Evolutionary conservation across 1,140 invertebrate species (phyloP), one percentile per base, ranked within the genome.

Genomic region (Drosophila aff.): DNA sequence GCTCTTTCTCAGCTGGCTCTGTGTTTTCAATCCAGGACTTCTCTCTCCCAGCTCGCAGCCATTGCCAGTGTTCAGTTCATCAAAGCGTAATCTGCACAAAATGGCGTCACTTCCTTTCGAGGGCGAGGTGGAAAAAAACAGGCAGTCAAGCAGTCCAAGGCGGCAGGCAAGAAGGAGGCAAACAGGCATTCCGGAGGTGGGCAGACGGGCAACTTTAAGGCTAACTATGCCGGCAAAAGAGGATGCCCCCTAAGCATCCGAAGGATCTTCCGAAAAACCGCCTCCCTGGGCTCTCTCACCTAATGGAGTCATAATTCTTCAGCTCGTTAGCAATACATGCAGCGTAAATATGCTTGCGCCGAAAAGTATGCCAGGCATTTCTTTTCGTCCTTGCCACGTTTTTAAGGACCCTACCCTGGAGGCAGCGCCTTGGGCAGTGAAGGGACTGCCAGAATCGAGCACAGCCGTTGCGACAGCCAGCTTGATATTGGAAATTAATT

Each of bases 271-370:
- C 43, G n/a, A 28, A 31, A 43, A 63, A 18, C 26, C 36, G 26
- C 41, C 52, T 28, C 50, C 55, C 44, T 44, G 28, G 38, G 53
- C 53, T 36, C 53, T 57, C 81, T 43, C 55, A 61, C 50, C 76
- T 87, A 87, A 89, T 89, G 84, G 84, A 90, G 85, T 89, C 84
- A 89, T 89, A 89, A 89, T 89, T 89, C 85, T 89, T 89, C 84
- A 74, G 84, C 84, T 89, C 84, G 84, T 89, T 89, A 89, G 84
- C 84, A 84, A 73, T 73, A 74, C 71, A 89, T 89, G 83, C 84
- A 89, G 81, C 84, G 72, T 72, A 80, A 84, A 87, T 83, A 83
- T 87, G 84, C 83, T 71, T 85, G 78, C 78, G 60, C 64, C 82
- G 57, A 87, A 76, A 76, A 74, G 65, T 60, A 90, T 89, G 68